These are phyloP conservation scores for Dendrolimus kikuchii DNA, from an alignment of 1,140 invertebrate species.

Conservation along the genomic window DNA sequence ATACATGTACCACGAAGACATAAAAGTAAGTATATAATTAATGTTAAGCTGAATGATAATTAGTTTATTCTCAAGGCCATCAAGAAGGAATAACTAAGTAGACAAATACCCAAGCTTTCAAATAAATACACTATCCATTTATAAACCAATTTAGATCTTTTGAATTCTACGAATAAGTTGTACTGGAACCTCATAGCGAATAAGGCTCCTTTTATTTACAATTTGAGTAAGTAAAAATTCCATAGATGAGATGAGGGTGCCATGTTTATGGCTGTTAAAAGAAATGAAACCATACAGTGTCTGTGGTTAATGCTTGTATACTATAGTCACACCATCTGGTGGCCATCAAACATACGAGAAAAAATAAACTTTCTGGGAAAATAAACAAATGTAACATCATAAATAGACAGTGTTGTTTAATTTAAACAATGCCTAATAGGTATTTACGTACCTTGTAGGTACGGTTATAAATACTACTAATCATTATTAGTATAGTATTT, in stretches of 20 bases:
- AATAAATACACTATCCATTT: too few relatives aligned
- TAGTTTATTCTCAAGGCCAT: too few relatives aligned
- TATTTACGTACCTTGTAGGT: neutral
- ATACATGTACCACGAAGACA: too few relatives aligned
- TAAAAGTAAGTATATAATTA: too few relatives aligned
- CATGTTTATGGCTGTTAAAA: conserved; percentile 51
- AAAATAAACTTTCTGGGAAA: conserved; percentile 62
- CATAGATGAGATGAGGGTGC: conserved; percentile 42
- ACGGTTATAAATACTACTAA: too few relatives aligned
- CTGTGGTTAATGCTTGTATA: conserved; percentile 33
- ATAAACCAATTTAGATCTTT: too few relatives aligned
- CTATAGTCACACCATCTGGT: conserved; percentile 57
- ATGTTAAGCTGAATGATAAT: too few relatives aligned
- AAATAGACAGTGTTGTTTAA: conserved; percentile 39
- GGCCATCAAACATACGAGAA: conserved; percentile 55
- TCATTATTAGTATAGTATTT: too few relatives aligned
- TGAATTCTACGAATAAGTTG: too few relatives aligned
- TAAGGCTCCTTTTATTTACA: conserved; percentile 24
- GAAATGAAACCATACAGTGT: conserved; percentile 39
- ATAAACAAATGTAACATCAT: conserved; percentile 57
- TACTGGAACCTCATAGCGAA: too few relatives aligned
- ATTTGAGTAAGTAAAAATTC: conserved; percentile 52
- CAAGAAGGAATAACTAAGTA: too few relatives aligned
- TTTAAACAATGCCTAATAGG: conserved; percentile 15
- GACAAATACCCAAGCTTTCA: too few relatives aligned